Base-by-base conservation (phyloP, 2,113 vertebrate species). In the Lipophrys pholis region DNA sequence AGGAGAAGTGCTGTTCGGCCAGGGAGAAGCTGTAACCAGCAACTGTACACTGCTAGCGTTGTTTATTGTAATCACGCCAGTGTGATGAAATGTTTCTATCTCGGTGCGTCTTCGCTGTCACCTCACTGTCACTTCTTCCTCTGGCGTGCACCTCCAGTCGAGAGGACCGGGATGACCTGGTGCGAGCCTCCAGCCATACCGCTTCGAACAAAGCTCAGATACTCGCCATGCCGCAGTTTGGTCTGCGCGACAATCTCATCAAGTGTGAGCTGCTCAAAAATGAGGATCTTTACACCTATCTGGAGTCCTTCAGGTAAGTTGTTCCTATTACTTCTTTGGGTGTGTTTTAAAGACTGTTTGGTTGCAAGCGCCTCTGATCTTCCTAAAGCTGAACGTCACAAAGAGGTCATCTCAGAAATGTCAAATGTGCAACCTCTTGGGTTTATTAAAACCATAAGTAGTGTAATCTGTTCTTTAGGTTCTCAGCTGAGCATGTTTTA, bases 201-300 rank as follows among this genome's bases (percentile, higher is more conserved):
- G 78, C 91, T 3, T 90, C 95, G 1, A 94, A 96, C 87, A 94
- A 96, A 84, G 93, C 93, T 53, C 95, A 95, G 4, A 94, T 96
- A 64, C 88, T 96, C 49, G 83, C 93, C 54, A 92, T 98, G 88
- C 94, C 95, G 0, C 95, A 96, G 87, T 96, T 96, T 71, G 95
- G 94, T 3, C 89, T 97, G 10, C 93, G 97, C 41, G 97, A 98
- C 71, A 97, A 95, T 36, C 93, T 98, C 10, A 94, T 99, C 82
- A 95, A 81, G 78, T 97, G 95, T 75, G 94, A 95, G 75, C 94
- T 99, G 10, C 57, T 93, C 14, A 96, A 96, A 79, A 96, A 92
- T 72, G 95, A 98, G 85, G 94, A 95, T 3, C 81, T 91, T 11
- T 99, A 98, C 89, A 97, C 95, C 1, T 88, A 94, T 63, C 91